Evolutionary conservation across 2,888 invertebrate species (phyloP).

Genomic region (Carterocephalus palaemon): DNA sequence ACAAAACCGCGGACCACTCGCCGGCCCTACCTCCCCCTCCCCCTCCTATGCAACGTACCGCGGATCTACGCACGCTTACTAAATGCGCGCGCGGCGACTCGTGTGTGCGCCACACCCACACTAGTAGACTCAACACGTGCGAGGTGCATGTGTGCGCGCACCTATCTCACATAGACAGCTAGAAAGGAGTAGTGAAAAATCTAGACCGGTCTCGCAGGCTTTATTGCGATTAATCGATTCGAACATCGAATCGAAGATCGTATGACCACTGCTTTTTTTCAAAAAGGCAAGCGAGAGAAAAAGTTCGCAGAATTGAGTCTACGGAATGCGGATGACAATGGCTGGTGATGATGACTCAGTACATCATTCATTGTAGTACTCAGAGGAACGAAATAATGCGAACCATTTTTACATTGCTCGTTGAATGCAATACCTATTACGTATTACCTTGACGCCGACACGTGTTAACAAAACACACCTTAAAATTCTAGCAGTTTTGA

Average conservation of each 20-base stretch:
- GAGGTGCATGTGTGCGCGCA: slow-evolving; percentile 39
- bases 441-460: slow-evolving; percentile 37
- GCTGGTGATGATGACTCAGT: slow-evolving; percentile 30
- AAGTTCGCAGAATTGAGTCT: slow-evolving; percentile 27
- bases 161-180: slow-evolving; percentile 43
- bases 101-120: slow-evolving; percentile 44
- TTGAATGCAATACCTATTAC: slow-evolving; percentile 37
- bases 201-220: slow-evolving; percentile 50
- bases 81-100: slow-evolving; percentile 42
- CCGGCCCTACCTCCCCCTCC: slow-evolving; percentile 60
- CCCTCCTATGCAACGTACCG: slow-evolving; percentile 52
- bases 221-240: slow-evolving; percentile 21
- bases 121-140: slow-evolving; percentile 38
- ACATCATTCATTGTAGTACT: not conserved
- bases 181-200: slow-evolving; percentile 71
- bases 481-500: slow-evolving; percentile 67
- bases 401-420: too few species aligned
- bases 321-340: slow-evolving; percentile 35
- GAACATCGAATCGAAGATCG: slow-evolving; percentile 20
- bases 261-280: slow-evolving; percentile 23
- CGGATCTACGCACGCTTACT: slow-evolving; percentile 61
- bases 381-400: too few species aligned
- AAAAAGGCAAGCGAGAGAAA: slow-evolving; percentile 29
- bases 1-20: slow-evolving; percentile 75
- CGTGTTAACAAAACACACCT: slow-evolving; percentile 60